phyloP scores from a whole-genome alignment of 1,140 invertebrate species.

The Centruroides sculpturatus region DNA sequence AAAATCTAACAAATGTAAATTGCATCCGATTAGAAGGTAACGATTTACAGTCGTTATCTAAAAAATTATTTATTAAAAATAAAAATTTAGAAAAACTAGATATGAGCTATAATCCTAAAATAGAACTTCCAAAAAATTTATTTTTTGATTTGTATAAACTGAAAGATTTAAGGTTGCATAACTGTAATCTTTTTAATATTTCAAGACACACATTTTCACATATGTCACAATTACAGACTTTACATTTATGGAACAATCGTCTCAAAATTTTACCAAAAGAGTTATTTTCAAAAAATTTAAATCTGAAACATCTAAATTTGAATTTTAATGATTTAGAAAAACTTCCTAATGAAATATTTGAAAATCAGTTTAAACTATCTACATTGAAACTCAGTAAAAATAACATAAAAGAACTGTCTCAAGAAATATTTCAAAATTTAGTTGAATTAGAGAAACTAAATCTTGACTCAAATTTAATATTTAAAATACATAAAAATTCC shows the following conservation, averaged over 20 bases:
- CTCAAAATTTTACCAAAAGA: slow-evolving; percentile 2
- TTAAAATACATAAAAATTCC: too few species aligned
- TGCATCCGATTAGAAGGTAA: too few species aligned
- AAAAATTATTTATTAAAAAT: too few species aligned
- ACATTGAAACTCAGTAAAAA: slow-evolving; percentile 8
- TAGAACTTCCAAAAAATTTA: slow-evolving; percentile 11
- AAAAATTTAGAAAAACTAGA: too few species aligned
- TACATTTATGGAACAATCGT: slow-evolving; percentile 2
- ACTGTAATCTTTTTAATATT: slow-evolving; percentile 15
- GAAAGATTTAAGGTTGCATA: slow-evolving; percentile 8
- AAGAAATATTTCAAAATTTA: slow-evolving; percentile 9
- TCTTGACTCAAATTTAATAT: too few species aligned
- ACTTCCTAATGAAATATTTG: slow-evolving; percentile 49
- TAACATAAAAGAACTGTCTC: slow-evolving; percentile 9
- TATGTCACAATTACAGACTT: background rate
- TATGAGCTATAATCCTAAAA: too few species aligned
- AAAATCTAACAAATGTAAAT: too few species aligned
- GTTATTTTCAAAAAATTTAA: slow-evolving; percentile 19
- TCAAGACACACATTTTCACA: slow-evolving; percentile 1
- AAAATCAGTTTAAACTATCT: slow-evolving; percentile 9
- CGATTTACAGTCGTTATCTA: too few species aligned
- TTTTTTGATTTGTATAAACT: slow-evolving; percentile 12
- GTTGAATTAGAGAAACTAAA: slow-evolving; percentile 9
- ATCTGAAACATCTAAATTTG: slow-evolving; percentile 52
- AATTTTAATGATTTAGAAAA: slow-evolving; percentile 65